Base-by-base conservation (phyloP, 2,113 vertebrate genomes). In the Indicator indicator region DNA sequence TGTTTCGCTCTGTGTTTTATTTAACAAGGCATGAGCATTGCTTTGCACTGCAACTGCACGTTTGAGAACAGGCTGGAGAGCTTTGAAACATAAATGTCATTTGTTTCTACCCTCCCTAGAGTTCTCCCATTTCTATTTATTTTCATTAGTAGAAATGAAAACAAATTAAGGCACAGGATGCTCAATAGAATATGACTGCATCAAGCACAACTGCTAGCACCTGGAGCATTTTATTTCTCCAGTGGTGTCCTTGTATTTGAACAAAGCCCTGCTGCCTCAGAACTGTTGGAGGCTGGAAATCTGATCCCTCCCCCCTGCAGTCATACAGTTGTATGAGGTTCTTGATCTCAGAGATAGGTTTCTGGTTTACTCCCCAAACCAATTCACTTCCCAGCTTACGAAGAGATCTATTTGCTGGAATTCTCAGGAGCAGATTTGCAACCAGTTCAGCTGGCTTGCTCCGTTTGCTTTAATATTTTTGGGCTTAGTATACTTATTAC, bases 141-240 rank as follows among this genome's bases (percentile, higher is more conserved):
- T 97, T 98, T 97, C 94, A 91, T 97, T 96, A 97, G 90, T 38
- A 44, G 63, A 95, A 97, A 96, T 92, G 74, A 93, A 97, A 97
- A 95, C 85, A 96, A 96, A 96, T 96, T 84, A 92, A 94, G 77
- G 95, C 24, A 11, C 77, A 83, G 63, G 93, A 81, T 92, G 56
- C 62, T 88, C 87, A 46, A 56, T 26, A 88, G 81, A 90, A 70
- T 73, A 90, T 70, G 76, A 59, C 58, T 93, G 68, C 59, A 92
- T 58, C 64, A 95, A 88, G 67, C 44, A 73, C 79, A 74, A 77
- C 52, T 62, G 67, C 81, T 63, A 83, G 24, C 86, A 92, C 83
- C 83, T 90, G 94, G 63, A 93, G 44, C 64, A 32, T 63, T 67
- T 67, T 54, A 32, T 73, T 64, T 54, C 67, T 89, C 59, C 63